Evolutionary conservation across 2,888 invertebrate species (phyloP).

Genomic region (Drosophila subsilvestris): DNA sequence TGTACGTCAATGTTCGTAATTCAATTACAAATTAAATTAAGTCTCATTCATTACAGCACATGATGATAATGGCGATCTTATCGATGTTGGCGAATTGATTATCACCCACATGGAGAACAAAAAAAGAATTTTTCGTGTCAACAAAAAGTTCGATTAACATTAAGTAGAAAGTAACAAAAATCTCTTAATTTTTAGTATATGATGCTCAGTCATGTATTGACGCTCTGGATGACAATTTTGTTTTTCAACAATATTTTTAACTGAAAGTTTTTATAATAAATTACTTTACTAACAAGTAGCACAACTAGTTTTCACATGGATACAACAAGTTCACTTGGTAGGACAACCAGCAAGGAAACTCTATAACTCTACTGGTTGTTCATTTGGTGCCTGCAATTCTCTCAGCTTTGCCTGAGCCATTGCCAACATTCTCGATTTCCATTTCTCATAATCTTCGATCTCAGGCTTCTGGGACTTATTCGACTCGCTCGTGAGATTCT

Average conservation of each 20-base stretch:
- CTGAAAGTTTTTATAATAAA: neutral
- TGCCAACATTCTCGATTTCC: slow-evolving; percentile 86
- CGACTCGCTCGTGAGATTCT: slow-evolving; percentile 7
- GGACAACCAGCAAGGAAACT: neutral
- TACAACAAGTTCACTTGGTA: neutral
- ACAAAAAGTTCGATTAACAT: neutral
- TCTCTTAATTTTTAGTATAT: neutral
- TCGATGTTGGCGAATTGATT: slow-evolving; percentile 74
- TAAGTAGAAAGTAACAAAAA: neutral
- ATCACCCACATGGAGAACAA: slow-evolving; percentile 19
- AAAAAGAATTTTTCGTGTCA: slow-evolving; percentile 3
- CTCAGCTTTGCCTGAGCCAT: slow-evolving; percentile 83
- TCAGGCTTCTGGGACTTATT: slow-evolving; percentile 42
- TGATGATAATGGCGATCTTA: slow-evolving; percentile 54
- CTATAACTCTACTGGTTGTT: neutral
- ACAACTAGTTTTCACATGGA: slow-evolving; percentile 11
- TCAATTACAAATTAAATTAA: neutral
- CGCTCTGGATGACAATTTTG: neutral
- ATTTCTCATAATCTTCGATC: slow-evolving; percentile 86
- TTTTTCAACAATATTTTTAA: too few relatives aligned
- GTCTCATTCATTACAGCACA: slow-evolving; percentile 58
- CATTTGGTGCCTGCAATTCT: slow-evolving; percentile 25
- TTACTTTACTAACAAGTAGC: neutral
- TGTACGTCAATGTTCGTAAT: slow-evolving; percentile 55
- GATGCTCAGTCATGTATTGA: neutral